Percentiles rank a stretch among this genome's conserved stretches.
Evolutionary conservation across 2,888 invertebrate genomes (phyloP).

Genomic region (Chorisops tibialis): DNA sequence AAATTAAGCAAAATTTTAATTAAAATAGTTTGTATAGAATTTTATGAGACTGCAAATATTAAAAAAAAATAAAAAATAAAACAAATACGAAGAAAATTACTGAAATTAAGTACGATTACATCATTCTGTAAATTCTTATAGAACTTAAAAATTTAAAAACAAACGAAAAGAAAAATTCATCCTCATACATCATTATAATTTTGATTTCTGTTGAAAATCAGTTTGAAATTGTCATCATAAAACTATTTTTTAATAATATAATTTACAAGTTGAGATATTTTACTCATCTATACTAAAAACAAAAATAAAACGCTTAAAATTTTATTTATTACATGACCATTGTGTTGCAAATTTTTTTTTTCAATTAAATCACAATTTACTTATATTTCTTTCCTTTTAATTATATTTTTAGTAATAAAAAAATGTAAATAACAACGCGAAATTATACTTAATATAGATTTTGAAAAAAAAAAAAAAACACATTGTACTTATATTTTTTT

Average conservation of each 20-base stretch:
- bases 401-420: no score
- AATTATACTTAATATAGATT: no score
- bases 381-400: no score
- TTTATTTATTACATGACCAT: no score
- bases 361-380: no score
- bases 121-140: background rate
- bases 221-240: background rate
- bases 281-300: no score
- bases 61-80: slow-evolving; percentile 9
- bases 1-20: background rate
- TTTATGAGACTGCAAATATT: slow-evolving; percentile 30
- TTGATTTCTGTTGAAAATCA: background rate
- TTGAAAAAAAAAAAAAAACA: no score
- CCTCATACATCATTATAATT: background rate
- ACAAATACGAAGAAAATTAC: background rate
- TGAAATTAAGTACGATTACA: background rate
- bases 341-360: no score
- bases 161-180: background rate
- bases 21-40: slow-evolving; percentile 25
- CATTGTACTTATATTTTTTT: no score
- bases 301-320: no score
- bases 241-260: background rate
- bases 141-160: background rate
- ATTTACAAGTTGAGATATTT: no score
- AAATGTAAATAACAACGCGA: no score